Conservation (phyloP, 2,113 vertebrate genomes). For the Ophthalmotilapia sp. region DNA sequence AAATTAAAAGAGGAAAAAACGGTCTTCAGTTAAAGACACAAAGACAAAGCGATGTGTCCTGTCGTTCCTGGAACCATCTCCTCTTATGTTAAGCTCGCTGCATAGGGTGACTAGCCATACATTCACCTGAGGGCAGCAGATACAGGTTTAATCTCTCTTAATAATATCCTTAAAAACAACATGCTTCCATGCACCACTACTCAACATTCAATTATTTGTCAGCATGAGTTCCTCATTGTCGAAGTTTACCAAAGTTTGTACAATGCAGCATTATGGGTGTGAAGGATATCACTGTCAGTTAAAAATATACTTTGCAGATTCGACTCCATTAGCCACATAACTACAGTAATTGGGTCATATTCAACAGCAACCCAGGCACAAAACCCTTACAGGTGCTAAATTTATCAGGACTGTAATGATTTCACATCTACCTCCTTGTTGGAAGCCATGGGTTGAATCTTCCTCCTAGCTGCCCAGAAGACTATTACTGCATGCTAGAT, state of each 20-base stretch:
- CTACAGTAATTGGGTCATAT: slow-evolving; percentile 47
- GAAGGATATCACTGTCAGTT: slow-evolving; percentile 14
- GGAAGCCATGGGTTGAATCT: slow-evolving; percentile 29
- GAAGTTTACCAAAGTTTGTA: slow-evolving; percentile 3
- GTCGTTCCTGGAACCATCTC: no score
- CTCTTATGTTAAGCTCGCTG: no score
- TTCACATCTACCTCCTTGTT: slow-evolving; percentile 46
- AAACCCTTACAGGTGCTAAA: slow-evolving; percentile 42
- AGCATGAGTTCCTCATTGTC: not conserved
- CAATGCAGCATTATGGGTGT: not conserved
- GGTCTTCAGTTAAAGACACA: no score
- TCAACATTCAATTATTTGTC: not conserved
- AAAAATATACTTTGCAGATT: slow-evolving; percentile 32
- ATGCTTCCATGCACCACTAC: not conserved
- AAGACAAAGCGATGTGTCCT: no score
- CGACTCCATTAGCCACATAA: slow-evolving; percentile 48
- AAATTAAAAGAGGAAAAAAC: no score
- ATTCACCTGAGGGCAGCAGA: no score
- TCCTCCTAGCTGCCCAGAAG: slow-evolving; percentile 40
- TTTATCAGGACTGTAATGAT: slow-evolving; percentile 58
- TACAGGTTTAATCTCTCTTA: not conserved
- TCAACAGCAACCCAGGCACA: slow-evolving; percentile 9
- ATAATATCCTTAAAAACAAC: not conserved
- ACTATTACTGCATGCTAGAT: slow-evolving; percentile 38
- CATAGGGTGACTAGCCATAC: no score